These are phyloP conservation scores for Nothura maculosa DNA, from an alignment of 2,797 vertebrate species.

Conservation along the genomic window DNA sequence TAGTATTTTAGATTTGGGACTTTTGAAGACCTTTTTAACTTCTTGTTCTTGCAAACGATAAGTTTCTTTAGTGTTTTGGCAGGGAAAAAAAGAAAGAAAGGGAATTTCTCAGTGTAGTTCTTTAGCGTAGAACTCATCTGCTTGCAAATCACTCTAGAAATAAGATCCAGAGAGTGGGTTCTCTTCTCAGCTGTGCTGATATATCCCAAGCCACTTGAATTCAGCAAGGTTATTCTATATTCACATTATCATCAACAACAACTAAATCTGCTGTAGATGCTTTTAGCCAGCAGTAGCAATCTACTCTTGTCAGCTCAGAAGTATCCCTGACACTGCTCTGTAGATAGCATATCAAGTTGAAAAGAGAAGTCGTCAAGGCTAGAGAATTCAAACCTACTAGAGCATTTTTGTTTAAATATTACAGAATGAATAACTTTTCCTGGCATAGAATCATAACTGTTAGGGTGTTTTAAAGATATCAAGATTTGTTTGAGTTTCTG, in stretches of 20 bases:
- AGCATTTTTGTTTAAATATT: conserved; percentile 34
- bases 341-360: not conserved
- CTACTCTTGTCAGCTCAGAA: not conserved
- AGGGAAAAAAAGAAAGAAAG: not conserved
- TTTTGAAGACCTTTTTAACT: not conserved
- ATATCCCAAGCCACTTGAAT: not conserved
- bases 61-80: not conserved
- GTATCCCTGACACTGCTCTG: not conserved
- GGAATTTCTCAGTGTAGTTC: not conserved
- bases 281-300: conserved; percentile 1
- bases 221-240: not conserved
- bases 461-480: not conserved
- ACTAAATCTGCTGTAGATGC: not conserved
- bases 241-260: conserved; percentile 1
- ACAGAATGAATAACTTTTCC: conserved; percentile 14
- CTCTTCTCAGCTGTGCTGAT: not conserved
- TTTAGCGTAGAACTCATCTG: not conserved
- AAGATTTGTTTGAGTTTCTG: not conserved
- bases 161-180: not conserved
- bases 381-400: not conserved
- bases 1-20: not conserved
- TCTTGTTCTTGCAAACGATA: not conserved
- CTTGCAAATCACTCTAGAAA: not conserved
- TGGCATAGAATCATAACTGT: not conserved
- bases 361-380: not conserved